phyloP scores from a whole-genome alignment of 37 sponge, comb jelly and placozoan genomes.

The Amphimedon queenslandica region DNA sequence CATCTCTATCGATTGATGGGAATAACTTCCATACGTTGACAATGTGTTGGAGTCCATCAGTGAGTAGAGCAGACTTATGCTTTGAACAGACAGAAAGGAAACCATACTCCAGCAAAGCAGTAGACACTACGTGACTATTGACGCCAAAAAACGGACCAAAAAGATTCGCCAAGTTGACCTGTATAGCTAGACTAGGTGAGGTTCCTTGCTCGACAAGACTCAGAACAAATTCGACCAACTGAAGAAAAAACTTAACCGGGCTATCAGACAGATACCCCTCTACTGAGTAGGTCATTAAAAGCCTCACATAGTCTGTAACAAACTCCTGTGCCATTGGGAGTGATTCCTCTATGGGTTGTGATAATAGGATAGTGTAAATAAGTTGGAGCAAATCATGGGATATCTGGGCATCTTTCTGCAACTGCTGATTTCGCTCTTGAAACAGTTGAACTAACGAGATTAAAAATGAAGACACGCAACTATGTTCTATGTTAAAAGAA shows the following conservation, averaged over 20 bases:
- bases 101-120: constrained; percentile 61
- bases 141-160: constrained; percentile 80
- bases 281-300: constrained; percentile 46
- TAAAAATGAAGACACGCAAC: no score
- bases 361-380: constrained; percentile 9
- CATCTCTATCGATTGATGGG: background rate
- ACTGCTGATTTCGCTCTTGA: background rate
- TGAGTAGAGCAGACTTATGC: constrained; percentile 27
- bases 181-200: constrained; percentile 25
- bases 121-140: constrained; percentile 27
- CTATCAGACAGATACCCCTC: constrained; percentile 68
- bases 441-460: no score
- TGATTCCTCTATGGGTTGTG: constrained; percentile 7
- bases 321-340: constrained; percentile 20
- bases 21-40: constrained; percentile 2
- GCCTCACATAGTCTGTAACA: constrained; percentile 5
- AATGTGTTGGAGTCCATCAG: constrained; percentile 3
- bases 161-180: constrained; percentile 55
- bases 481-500: no score
- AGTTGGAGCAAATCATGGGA: constrained; percentile 18
- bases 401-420: background rate
- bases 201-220: constrained; percentile 48
- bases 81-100: constrained; percentile 49
- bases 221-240: constrained; percentile 45
- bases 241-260: constrained; percentile 32